phyloP scores from a whole-genome alignment of 2,888 invertebrate species.

The Pelosia muscerda region DNA sequence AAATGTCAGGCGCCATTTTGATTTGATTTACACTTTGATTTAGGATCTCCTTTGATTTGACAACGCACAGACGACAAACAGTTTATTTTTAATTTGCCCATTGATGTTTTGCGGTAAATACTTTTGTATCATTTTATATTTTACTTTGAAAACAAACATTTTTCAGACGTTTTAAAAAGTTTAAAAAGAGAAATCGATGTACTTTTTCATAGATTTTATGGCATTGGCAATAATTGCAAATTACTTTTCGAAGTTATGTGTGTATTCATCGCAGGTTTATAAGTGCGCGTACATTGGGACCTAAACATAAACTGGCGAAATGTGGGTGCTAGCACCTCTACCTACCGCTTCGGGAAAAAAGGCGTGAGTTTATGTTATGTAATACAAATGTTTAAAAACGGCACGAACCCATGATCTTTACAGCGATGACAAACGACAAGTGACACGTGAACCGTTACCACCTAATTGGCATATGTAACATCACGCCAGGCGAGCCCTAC shows the following conservation, averaged over 20 bases:
- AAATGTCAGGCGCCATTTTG: conserved; percentile 22
- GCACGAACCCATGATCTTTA: conserved; percentile 6
- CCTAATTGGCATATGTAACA: conserved; percentile 9
- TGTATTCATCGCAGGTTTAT: too few species aligned
- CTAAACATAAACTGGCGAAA: too few species aligned
- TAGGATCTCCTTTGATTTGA: conserved; percentile 35
- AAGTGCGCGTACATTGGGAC: too few species aligned
- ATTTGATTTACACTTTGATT: conserved; percentile 19
- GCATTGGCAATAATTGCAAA: too few species aligned
- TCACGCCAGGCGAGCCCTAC: neutral
- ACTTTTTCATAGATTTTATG: neutral
- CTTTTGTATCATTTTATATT: neutral
- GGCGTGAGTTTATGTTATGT: too few species aligned
- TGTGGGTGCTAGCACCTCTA: too few species aligned
- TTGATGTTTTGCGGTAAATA: neutral
- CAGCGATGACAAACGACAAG: neutral
- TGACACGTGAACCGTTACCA: neutral
- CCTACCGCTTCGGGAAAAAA: too few species aligned
- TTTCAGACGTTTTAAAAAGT: neutral
- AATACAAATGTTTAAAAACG: neutral
- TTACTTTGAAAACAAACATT: neutral
- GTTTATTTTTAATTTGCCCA: conserved; percentile 11
- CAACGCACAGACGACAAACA: conserved; percentile 28
- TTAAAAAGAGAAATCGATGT: neutral
- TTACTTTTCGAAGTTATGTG: too few species aligned